A percentile compares a stretch with the other conserved stretches of the same genome.
These are phyloP conservation scores for Epizoanthus stellaris DNA, from an alignment of 92 coral and sea anemone species.

Conservation along the genomic window DNA sequence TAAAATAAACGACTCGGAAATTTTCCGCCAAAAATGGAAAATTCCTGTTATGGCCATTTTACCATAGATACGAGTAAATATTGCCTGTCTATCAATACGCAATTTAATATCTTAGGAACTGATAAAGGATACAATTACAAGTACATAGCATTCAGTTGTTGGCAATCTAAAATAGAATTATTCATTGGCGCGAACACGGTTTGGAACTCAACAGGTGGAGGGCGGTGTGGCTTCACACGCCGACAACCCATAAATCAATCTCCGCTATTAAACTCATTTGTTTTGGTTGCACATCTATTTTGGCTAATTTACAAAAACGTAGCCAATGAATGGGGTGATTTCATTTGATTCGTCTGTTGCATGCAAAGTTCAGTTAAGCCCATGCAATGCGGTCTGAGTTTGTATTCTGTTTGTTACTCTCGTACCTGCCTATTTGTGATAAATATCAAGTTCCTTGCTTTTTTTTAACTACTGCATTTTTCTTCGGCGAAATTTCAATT, in stretches of 20 bases:
- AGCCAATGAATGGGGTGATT: background rate
- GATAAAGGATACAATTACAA: background rate
- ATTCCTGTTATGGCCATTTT: background rate
- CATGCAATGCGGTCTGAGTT: background rate
- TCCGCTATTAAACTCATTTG: background rate
- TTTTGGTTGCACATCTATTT: background rate
- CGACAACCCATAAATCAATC: background rate
- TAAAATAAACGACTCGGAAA: background rate
- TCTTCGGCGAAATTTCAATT: background rate
- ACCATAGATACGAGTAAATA: background rate
- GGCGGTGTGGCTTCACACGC: background rate
- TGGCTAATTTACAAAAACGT: background rate
- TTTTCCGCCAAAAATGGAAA: background rate
- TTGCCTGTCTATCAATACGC: background rate
- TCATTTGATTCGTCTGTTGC: background rate
- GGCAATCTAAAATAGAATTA: background rate
- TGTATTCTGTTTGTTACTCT: too few species aligned
- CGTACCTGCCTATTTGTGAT: background rate
- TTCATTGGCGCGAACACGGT: constrained; percentile 4
- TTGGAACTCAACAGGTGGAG: constrained; percentile 19
- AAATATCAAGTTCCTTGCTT: background rate
- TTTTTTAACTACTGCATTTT: too few species aligned
- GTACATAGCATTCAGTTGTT: background rate
- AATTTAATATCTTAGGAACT: background rate
- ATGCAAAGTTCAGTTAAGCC: background rate